These are phyloP conservation scores for Columba janthina DNA, from an alignment of 2,113 vertebrate species.

Conservation along the genomic window DNA sequence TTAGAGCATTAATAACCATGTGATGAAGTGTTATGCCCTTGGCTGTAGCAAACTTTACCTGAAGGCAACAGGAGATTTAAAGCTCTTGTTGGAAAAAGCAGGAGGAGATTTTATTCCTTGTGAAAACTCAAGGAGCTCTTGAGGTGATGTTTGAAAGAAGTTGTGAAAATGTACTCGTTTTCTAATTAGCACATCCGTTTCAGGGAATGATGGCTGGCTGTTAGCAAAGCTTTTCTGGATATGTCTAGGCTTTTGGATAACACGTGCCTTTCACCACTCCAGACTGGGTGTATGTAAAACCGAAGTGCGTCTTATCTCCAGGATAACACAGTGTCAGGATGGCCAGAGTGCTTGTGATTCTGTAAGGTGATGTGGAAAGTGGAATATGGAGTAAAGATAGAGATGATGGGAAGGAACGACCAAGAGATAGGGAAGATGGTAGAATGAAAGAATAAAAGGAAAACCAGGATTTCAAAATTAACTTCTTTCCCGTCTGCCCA, in stretches of 20 bases:
- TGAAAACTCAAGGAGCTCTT: neutral
- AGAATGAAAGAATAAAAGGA: neutral
- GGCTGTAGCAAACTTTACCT: neutral
- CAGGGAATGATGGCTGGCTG: neutral
- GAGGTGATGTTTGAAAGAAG: neutral
- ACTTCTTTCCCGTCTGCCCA: neutral
- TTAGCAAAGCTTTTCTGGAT: neutral
- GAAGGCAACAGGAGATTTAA: neutral
- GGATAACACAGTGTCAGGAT: neutral
- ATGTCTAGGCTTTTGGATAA: neutral
- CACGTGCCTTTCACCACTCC: fast-evolving
- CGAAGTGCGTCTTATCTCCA: neutral
- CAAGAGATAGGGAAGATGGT: neutral
- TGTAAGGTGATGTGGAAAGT: neutral
- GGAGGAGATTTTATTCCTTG: neutral
- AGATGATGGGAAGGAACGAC: neutral
- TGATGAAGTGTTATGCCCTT: neutral
- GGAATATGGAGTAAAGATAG: neutral
- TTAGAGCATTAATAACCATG: neutral
- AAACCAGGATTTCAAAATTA: neutral
- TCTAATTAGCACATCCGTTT: neutral
- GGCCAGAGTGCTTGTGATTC: neutral
- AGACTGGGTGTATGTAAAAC: neutral
- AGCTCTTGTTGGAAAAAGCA: neutral
- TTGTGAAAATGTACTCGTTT: neutral